phyloP scores from a whole-genome alignment of 2,113 vertebrate species.

The Microtus richardsoni region DNA sequence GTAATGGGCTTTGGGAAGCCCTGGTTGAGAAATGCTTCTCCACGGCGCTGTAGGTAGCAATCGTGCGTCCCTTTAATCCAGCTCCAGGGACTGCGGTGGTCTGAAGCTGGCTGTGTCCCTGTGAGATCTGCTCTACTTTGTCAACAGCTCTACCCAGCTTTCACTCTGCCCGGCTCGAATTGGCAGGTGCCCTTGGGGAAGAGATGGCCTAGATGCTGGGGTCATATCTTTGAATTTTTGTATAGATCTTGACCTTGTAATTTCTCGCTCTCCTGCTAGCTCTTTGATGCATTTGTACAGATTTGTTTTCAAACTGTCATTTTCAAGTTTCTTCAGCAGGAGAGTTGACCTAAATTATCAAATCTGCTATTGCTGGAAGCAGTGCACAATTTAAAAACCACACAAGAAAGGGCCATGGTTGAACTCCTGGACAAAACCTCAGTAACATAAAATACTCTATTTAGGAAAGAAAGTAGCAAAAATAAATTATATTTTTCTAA shows the following conservation, averaged over 20 bases:
- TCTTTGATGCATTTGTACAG: conserved; percentile 63
- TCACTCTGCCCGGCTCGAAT: conserved; percentile 20
- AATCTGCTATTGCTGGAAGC: conserved; percentile 35
- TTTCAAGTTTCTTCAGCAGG: conserved; percentile 62
- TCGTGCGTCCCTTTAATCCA: conserved; percentile 19
- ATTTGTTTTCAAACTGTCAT: conserved; percentile 11
- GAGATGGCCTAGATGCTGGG: conserved; percentile 68
- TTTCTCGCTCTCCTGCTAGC: conserved; percentile 43
- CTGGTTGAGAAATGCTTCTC: conserved; percentile 6
- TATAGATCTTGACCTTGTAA: conserved; percentile 46
- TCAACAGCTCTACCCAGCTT: conserved; percentile 25
- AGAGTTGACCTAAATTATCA: conserved; percentile 65
- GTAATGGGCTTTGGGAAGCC: not conserved
- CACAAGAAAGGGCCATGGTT: conserved; percentile 39
- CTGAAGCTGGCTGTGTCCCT: conserved; percentile 41
- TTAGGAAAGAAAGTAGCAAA: not conserved
- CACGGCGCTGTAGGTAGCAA: not conserved
- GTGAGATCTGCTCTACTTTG: conserved; percentile 69
- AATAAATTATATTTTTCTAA: conserved; percentile 42
- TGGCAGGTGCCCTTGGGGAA: conserved; percentile 63
- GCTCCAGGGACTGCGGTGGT: conserved; percentile 37
- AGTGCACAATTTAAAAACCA: conserved; percentile 56
- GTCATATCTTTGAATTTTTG: conserved; percentile 67
- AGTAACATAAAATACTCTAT: conserved; percentile 38
- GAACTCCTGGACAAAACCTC: conserved; percentile 22